Evolutionary conservation across 2,888 invertebrate genomes (phyloP).

Genomic region (Tanytarsus gracilentus): DNA sequence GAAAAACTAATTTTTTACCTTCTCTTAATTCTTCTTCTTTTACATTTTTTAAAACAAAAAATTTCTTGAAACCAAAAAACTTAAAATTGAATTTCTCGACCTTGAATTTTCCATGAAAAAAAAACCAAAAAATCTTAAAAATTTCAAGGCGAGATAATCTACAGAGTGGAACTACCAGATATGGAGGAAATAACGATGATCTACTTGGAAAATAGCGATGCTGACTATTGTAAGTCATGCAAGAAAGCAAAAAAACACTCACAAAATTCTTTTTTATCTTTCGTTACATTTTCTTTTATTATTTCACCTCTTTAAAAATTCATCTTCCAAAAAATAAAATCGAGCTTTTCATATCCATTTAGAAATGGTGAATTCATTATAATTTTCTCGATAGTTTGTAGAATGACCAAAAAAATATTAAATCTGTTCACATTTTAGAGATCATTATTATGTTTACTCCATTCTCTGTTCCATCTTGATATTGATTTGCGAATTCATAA

Average conservation of each 20-base stretch:
- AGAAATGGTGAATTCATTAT: too few species aligned
- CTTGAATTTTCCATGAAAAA: background rate
- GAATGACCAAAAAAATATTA: too few species aligned
- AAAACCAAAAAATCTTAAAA: background rate
- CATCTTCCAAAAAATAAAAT: too few species aligned
- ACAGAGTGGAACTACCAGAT: slow-evolving; percentile 87
- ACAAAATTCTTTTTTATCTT: slow-evolving; percentile 19
- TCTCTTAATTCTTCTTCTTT: slow-evolving; percentile 18
- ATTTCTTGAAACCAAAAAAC: slow-evolving; percentile 11
- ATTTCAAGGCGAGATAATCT: slow-evolving; percentile 77
- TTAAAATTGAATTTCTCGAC: slow-evolving; percentile 1
- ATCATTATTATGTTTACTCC: too few species aligned
- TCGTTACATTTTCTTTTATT: background rate
- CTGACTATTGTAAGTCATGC: slow-evolving; percentile 47
- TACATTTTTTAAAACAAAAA: background rate
- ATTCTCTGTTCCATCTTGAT: too few species aligned
- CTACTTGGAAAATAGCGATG: slow-evolving; percentile 74
- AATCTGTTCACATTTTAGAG: too few species aligned
- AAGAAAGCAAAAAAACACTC: slow-evolving; percentile 31
- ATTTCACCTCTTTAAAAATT: background rate
- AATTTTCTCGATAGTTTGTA: too few species aligned
- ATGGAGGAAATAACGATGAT: slow-evolving; percentile 90
- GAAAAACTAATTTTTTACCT: too few species aligned
- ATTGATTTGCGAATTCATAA: too few species aligned
- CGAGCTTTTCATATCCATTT: too few species aligned